Evolutionary conservation across 2,888 invertebrate genomes (phyloP).

Genomic region (Acleris laterana): DNA sequence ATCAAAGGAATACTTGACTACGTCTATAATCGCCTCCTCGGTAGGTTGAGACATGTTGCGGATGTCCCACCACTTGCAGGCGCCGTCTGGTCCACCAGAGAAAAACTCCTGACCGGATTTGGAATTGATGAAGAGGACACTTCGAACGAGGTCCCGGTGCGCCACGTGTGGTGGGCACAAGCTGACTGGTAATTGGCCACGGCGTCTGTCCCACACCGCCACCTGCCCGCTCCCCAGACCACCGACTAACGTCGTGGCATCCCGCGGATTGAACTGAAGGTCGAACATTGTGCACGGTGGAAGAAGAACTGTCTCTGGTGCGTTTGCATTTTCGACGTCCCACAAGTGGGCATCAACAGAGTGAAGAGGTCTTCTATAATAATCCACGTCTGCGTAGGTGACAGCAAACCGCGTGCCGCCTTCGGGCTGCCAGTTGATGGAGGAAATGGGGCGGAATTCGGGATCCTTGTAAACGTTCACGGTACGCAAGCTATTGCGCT

Average conservation of each 20-base stretch:
- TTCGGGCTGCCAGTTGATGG: constrained; percentile 94
- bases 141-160: constrained; percentile 93
- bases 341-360: constrained; percentile 87
- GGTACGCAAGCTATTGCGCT: constrained; percentile 88
- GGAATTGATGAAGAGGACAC: constrained; percentile 94
- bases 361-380: constrained; percentile 82
- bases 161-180: constrained; percentile 90
- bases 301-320: constrained; percentile 87
- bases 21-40: constrained; percentile 87
- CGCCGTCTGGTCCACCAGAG: constrained; percentile 95
- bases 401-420: constrained; percentile 91
- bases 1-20: constrained; percentile 81
- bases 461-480: constrained; percentile 92
- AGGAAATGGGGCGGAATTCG: constrained; percentile 87
- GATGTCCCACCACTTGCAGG: constrained; percentile 92
- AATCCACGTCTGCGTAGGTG: constrained; percentile 91
- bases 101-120: constrained; percentile 97
- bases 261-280: constrained; percentile 93
- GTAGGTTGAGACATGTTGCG: constrained; percentile 86
- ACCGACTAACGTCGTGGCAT: constrained; percentile 87
- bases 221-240: constrained; percentile 88
- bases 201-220: constrained; percentile 90
- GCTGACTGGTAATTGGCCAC: constrained; percentile 88
- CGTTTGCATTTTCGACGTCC: constrained; percentile 95
- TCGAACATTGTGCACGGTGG: constrained; percentile 90